Conservation (phyloP, 2,113 vertebrate genomes). For the Crotalus viridis region DNA sequence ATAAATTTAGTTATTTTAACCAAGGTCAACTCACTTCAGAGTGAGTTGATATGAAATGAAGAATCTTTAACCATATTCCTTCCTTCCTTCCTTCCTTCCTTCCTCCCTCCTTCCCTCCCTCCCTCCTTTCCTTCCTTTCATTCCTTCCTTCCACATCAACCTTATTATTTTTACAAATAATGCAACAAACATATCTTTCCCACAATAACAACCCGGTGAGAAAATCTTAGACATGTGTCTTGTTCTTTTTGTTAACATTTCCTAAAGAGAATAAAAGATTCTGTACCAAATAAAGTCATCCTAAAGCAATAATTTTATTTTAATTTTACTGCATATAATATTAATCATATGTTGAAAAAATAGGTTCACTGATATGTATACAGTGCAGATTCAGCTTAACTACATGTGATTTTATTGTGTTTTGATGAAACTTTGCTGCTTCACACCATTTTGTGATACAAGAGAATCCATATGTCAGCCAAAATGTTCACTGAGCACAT, state of each 20-base stretch:
- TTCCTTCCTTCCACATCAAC: neutral
- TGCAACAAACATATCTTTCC: neutral
- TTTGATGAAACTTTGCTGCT: neutral
- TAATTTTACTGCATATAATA: neutral
- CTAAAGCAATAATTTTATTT: neutral
- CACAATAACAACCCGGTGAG: neutral
- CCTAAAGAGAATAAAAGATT: neutral
- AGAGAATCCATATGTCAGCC: neutral
- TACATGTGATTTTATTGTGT: neutral
- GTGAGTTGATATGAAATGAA: neutral
- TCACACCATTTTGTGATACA: neutral
- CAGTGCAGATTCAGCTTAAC: neutral
- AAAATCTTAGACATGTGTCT: neutral
- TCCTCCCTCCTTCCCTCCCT: too few species aligned
- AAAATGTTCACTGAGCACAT: neutral
- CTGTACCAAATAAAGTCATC: neutral
- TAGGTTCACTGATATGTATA: neutral
- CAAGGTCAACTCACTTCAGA: neutral
- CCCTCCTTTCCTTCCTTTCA: too few species aligned
- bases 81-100: too few species aligned
- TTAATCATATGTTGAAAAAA: neutral
- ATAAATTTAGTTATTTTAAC: neutral
- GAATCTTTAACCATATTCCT: neutral
- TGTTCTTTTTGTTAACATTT: neutral
- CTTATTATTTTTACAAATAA: neutral